Evolutionary conservation across 2,888 invertebrate genomes (phyloP).

Genomic region (Proisotoma minuta): DNA sequence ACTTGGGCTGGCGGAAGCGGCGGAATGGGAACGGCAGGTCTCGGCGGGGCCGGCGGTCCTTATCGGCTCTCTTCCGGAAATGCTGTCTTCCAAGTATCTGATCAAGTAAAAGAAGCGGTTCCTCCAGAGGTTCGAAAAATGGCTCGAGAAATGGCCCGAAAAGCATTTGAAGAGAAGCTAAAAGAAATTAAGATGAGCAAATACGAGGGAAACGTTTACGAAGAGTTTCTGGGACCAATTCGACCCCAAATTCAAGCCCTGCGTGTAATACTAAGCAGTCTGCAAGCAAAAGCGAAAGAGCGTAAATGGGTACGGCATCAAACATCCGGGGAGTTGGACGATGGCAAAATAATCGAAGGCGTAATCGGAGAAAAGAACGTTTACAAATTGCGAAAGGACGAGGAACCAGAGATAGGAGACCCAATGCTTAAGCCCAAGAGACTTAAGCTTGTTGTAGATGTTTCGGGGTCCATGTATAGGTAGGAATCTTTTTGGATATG

Average conservation of each 20-base stretch:
- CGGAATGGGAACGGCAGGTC: slow-evolving; percentile 61
- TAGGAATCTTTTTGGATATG: slow-evolving; percentile 48
- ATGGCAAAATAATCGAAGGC: slow-evolving; percentile 87
- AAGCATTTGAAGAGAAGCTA: slow-evolving; percentile 78
- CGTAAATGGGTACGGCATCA: slow-evolving; percentile 91
- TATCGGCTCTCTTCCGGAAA: slow-evolving; percentile 91
- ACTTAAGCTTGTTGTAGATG: slow-evolving; percentile 79
- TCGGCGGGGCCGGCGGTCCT: slow-evolving; percentile 94
- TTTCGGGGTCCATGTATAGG: slow-evolving; percentile 95
- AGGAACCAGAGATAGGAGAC: slow-evolving; percentile 80
- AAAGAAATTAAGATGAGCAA: slow-evolving; percentile 92
- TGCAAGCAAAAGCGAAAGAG: slow-evolving; percentile 91
- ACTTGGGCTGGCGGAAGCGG: slow-evolving; percentile 43
- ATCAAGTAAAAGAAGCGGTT: slow-evolving; percentile 81
- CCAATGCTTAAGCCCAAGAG: slow-evolving; percentile 84
- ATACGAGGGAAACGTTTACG: slow-evolving; percentile 83
- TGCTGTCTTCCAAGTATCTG: slow-evolving; percentile 83
- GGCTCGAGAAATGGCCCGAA: slow-evolving; percentile 87
- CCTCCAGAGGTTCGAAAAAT: slow-evolving; percentile 84
- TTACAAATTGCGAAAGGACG: slow-evolving; percentile 76
- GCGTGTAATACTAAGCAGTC: slow-evolving; percentile 72
- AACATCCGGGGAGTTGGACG: slow-evolving; percentile 91
- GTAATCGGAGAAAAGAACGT: slow-evolving; percentile 87
- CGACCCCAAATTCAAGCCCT: slow-evolving; percentile 78
- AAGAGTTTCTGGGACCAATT: slow-evolving; percentile 72